These are phyloP conservation scores for Chaetophractus vellerosus DNA, from an alignment of 2,797 vertebrate genomes.

Conservation along the genomic window DNA sequence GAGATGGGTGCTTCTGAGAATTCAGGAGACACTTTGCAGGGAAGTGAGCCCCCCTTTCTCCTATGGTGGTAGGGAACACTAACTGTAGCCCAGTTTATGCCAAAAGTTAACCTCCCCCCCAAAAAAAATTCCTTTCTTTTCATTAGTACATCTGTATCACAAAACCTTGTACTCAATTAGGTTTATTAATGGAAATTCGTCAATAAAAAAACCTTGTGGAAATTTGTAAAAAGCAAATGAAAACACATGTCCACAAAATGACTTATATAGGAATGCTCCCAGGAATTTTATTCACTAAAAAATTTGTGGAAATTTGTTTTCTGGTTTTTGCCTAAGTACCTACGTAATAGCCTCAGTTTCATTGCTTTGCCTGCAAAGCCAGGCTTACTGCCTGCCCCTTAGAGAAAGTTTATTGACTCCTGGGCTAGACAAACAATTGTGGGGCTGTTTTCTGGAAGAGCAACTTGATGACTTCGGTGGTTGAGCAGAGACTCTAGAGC, in stretches of 20 bases:
- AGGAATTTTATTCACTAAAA: neutral
- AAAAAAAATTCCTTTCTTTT: neutral
- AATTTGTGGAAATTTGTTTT: neutral
- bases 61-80: accelerated
- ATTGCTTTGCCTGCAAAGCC: neutral
- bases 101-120: neutral
- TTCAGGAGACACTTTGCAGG: too few species aligned
- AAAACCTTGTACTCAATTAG: neutral
- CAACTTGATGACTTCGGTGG: neutral
- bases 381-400: too few species aligned
- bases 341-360: neutral
- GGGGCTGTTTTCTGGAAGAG: neutral
- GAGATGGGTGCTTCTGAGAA: neutral
- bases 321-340: too few species aligned
- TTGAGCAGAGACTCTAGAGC: neutral
- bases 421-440: too few species aligned
- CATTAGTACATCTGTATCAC: neutral
- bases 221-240: neutral
- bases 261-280: neutral
- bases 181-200: neutral
- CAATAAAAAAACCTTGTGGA: neutral
- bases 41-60: accelerated
- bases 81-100: too few species aligned
- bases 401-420: neutral
- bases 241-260: neutral